A percentile compares a stretch with the other conserved stretches of the same genome.
These are phyloP conservation scores for Dromius quadrimaculatus DNA, from an alignment of 2,888 invertebrate genomes.

Conservation along the genomic window DNA sequence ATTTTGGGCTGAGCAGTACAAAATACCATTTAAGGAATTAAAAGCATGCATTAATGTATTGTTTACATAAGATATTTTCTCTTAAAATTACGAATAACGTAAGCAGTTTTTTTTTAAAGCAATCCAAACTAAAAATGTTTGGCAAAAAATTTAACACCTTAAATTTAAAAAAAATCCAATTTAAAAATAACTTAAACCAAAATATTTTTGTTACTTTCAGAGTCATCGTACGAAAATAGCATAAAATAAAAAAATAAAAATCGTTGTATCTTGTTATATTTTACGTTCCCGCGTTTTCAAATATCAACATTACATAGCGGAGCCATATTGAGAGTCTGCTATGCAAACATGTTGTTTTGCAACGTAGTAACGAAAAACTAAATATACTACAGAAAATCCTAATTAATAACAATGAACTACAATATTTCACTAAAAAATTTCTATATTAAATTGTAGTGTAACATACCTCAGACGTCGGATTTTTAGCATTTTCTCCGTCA, in stretches of 20 bases:
- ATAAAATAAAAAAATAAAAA: constrained; percentile 25
- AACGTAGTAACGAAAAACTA: constrained; percentile 49
- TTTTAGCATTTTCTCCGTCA: constrained; percentile 66
- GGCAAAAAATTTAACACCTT: too few species aligned
- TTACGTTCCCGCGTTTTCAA: constrained; percentile 66
- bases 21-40: not conserved
- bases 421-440: constrained; percentile 31
- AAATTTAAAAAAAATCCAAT: too few species aligned
- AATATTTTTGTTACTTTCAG: not conserved
- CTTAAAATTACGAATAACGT: too few species aligned
- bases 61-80: too few species aligned
- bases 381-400: constrained; percentile 30
- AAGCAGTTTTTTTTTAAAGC: too few species aligned
- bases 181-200: not conserved
- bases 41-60: not conserved
- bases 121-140: too few species aligned
- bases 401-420: constrained; percentile 29
- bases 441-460: constrained; percentile 35
- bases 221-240: not conserved
- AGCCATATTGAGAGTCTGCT: constrained; percentile 64
- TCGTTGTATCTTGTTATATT: not conserved
- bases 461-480: constrained; percentile 64
- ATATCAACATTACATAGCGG: constrained; percentile 62
- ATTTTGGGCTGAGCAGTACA: not conserved
- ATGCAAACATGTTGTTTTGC: constrained; percentile 62